phyloP scores from a whole-genome alignment of 2,113 vertebrate species.

The Procavia capensis region DNA sequence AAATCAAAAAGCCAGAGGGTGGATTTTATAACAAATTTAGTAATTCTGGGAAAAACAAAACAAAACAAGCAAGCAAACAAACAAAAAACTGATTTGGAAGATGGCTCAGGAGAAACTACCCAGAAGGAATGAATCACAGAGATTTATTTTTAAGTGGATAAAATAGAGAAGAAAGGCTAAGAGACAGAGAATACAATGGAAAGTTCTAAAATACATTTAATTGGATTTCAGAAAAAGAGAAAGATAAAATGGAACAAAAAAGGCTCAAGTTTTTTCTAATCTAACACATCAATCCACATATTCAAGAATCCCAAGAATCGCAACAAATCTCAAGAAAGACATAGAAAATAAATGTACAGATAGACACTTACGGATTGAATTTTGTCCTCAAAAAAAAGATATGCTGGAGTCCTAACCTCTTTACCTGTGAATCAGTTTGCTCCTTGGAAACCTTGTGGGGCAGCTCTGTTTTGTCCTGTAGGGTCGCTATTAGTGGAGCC shows the following conservation, averaged over 20 bases:
- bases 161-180: background rate
- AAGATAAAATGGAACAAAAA: background rate
- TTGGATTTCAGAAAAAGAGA: background rate
- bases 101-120: background rate
- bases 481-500: too few species aligned
- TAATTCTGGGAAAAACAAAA: too few species aligned
- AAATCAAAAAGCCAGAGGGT: conserved; percentile 6
- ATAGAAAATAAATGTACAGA: background rate
- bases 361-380: background rate
- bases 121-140: background rate
- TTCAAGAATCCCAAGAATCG: background rate
- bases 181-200: background rate
- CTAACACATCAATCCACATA: background rate
- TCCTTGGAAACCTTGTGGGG: too few species aligned
- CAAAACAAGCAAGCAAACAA: too few species aligned
- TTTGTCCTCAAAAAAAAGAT: background rate
- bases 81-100: background rate
- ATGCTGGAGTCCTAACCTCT: too few species aligned
- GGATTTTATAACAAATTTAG: background rate
- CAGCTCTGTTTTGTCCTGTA: too few species aligned
- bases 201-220: conserved; percentile 28
- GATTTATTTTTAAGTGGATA: background rate
- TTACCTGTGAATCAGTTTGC: too few species aligned
- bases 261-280: background rate
- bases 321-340: background rate